Evolutionary conservation across 2,797 vertebrate genomes (phyloP), one percentile per base, ranked within the genome.

Genomic region (Pogonophryne albipinna): DNA sequence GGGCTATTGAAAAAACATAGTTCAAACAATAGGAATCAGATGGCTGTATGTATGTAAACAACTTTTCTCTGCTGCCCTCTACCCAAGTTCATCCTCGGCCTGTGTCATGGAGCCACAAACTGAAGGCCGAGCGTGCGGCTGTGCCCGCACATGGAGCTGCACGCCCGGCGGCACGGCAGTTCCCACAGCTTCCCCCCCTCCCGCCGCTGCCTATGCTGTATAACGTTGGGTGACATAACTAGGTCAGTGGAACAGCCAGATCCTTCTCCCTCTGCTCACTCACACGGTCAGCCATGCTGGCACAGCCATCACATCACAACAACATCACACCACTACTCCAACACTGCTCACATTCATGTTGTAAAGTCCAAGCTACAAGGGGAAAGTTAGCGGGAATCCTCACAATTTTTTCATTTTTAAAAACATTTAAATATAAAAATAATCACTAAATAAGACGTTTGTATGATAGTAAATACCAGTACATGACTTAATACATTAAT

Each of bases 211-310:
- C 57, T 66, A 65, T 72, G 84, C 93, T 84, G 92, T 91, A 89
- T 95, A 94, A 95, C 88, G 87, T 71, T 83, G 66, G 78, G 89
- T 95, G 95, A 96, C 95, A 95, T 94, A 96, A 95, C 91, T 95
- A 76, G 94, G 95, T 95, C 95, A 96, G 93, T 96, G 90, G 94
- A 95, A 94, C 94, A 95, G 94, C 92, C 89, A 86, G 78, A 72
- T 78, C 78, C 52, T 68, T 80, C 89, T 71, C 88, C 84, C 88
- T 79, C 88, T 57, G 75, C 70, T 72, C 79, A 61, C 87, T 91
- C 94, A 95, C 92, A 76, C 85, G 67, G 91, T 82, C 87, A 61
- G 88, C 92, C 94, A 95, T 93, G 94, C 94, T 88, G 90, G 78
- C 86, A 83, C 74, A 53, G 74, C 67, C 80, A 58, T 65, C 78